These are phyloP conservation scores for Alcedo quadribrachys DNA, from an alignment of 2,797 vertebrate species.

Conservation along the genomic window DNA sequence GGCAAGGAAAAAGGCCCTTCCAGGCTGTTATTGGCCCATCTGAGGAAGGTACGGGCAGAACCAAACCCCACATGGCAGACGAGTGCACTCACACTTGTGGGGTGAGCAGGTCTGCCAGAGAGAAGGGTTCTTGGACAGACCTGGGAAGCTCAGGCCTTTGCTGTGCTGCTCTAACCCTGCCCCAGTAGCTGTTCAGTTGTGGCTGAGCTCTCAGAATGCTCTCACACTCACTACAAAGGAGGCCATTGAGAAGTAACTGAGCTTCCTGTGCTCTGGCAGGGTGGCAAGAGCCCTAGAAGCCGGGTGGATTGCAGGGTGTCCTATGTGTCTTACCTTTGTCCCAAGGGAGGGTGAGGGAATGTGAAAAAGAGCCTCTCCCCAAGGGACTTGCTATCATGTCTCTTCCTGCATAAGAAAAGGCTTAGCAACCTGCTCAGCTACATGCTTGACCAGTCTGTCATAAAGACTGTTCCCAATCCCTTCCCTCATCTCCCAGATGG, in stretches of 20 bases:
- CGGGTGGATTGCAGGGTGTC: not conserved
- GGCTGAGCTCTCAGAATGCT: not conserved
- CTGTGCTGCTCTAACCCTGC: not conserved
- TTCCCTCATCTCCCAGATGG: not conserved
- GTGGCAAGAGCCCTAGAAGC: not conserved
- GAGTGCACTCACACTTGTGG: not conserved
- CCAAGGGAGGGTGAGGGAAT: not conserved
- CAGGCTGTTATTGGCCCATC: not conserved
- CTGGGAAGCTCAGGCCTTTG: not conserved
- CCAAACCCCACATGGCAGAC: not conserved
- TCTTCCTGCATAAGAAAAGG: not conserved
- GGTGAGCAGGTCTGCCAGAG: not conserved
- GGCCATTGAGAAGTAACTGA: not conserved
- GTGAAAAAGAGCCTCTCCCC: not conserved
- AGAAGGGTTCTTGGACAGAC: not conserved
- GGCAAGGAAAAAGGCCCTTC: not conserved
- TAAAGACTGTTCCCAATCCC: not conserved
- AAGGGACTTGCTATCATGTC: accelerated
- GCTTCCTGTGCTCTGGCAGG: not conserved
- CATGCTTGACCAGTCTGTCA: not conserved
- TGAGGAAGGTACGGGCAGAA: not conserved
- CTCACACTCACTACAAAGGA: not conserved
- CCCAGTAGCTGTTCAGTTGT: not conserved
- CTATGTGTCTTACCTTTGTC: not conserved
- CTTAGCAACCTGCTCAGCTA: not conserved